phyloP scores from a whole-genome alignment of 2,888 invertebrate genomes.

The Harpalus rubripes region DNA sequence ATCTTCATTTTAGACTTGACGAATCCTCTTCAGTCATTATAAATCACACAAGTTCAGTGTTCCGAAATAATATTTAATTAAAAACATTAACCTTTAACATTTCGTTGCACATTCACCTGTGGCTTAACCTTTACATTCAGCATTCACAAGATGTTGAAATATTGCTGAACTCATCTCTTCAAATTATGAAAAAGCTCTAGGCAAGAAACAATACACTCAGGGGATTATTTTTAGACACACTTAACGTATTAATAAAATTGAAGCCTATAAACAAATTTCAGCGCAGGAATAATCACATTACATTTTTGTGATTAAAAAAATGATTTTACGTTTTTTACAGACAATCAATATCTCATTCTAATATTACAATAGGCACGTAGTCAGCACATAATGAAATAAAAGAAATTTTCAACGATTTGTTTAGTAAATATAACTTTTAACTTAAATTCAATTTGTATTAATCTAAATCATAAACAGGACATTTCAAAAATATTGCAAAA shows the following conservation, averaged over 20 bases:
- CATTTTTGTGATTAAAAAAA: too few species aligned
- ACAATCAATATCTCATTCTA: too few species aligned
- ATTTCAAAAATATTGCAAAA: too few species aligned
- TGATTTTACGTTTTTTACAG: too few species aligned
- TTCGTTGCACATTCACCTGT: conserved; percentile 39
- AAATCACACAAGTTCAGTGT: conserved; percentile 31
- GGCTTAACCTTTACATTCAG: conserved; percentile 11
- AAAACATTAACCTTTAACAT: conserved; percentile 47
- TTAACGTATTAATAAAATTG: neutral
- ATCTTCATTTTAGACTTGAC: conserved; percentile 28
- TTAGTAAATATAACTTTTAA: too few species aligned
- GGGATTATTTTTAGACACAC: neutral
- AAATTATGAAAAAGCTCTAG: conserved; percentile 14
- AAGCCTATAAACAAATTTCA: neutral
- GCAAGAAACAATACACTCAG: neutral
- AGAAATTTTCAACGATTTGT: too few species aligned
- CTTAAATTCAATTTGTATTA: too few species aligned
- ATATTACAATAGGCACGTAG: too few species aligned
- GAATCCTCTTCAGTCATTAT: conserved; percentile 15
- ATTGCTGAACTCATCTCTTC: neutral
- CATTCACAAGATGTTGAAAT: conserved; percentile 20
- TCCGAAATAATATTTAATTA: conserved; percentile 27
- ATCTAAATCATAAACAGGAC: too few species aligned
- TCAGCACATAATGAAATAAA: too few species aligned
- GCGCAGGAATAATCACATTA: too few species aligned